Percentiles rank a stretch among this genome's conserved stretches.
These are phyloP conservation scores for Ceratina japonica DNA, from an alignment of 1,140 invertebrate species.

Conservation along the genomic window DNA sequence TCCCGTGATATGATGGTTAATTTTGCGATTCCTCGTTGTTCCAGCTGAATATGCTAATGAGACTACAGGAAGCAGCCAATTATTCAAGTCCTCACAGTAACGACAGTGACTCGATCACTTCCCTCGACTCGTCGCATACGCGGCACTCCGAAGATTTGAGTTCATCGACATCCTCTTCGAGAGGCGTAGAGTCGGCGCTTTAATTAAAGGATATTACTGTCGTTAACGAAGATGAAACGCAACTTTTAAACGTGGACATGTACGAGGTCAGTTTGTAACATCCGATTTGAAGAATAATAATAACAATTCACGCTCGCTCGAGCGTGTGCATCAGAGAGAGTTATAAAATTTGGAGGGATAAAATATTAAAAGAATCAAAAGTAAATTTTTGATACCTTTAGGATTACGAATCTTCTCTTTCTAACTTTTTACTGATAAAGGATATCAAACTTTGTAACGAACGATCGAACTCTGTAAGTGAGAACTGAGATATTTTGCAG, in stretches of 20 bases:
- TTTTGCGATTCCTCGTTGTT: slow-evolving; percentile 67
- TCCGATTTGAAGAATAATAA: neutral
- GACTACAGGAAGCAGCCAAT: slow-evolving; percentile 95
- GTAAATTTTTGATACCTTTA: slow-evolving; percentile 35
- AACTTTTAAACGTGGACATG: slow-evolving; percentile 6
- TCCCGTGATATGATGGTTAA: slow-evolving; percentile 14
- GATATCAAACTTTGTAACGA: slow-evolving; percentile 7
- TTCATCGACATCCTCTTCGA: slow-evolving; percentile 70
- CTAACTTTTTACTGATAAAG: slow-evolving; percentile 29
- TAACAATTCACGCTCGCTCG: slow-evolving; percentile 3
- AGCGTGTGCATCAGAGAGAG: neutral
- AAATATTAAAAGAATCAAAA: slow-evolving; percentile 35
- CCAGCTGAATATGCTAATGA: slow-evolving; percentile 96
- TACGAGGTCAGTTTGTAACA: slow-evolving; percentile 33
- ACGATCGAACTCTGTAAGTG: slow-evolving; percentile 9
- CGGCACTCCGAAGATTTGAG: slow-evolving; percentile 75
- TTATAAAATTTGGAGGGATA: slow-evolving; percentile 7
- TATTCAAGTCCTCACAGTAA: slow-evolving; percentile 92
- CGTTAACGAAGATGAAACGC: neutral
- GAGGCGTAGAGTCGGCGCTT: slow-evolving; percentile 75
- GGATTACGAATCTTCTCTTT: slow-evolving; percentile 31
- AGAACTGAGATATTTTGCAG: neutral
- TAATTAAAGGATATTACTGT: slow-evolving; percentile 46
- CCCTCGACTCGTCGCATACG: slow-evolving; percentile 73
- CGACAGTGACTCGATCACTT: slow-evolving; percentile 88